These are phyloP conservation scores for Ecdyonurus torrentis DNA, from an alignment of 2,888 invertebrate species.

Conservation along the genomic window DNA sequence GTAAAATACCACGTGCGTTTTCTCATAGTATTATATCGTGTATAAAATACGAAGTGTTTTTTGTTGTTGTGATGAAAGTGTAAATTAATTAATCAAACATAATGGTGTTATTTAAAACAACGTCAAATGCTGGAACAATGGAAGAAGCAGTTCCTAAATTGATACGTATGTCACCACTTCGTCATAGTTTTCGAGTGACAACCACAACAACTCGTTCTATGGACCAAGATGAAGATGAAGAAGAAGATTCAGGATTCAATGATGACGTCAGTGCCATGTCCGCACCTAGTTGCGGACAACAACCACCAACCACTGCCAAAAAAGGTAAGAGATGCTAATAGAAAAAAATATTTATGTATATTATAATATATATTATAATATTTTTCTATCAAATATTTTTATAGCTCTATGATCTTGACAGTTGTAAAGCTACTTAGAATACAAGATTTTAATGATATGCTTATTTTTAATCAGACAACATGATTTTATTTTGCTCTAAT, in stretches of 20 bases:
- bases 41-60: too few relatives aligned
- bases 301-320: constrained; percentile 5
- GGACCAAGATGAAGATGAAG: constrained; percentile 5
- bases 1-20: neutral
- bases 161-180: constrained; percentile 38
- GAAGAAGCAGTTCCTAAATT: constrained; percentile 36
- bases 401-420: too few relatives aligned
- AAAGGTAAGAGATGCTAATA: constrained; percentile 9
- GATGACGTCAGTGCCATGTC: constrained; percentile 11
- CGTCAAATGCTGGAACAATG: neutral
- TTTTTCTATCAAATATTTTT: too few relatives aligned
- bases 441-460: too few relatives aligned
- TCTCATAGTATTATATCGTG: too few relatives aligned
- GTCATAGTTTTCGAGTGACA: constrained; percentile 37
- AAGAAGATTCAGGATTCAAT: constrained; percentile 1
- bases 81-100: neutral
- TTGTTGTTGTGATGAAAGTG: neutral
- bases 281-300: constrained; percentile 6
- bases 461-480: too few relatives aligned
- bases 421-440: too few relatives aligned
- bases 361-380: too few relatives aligned
- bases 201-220: constrained; percentile 20
- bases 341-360: too few relatives aligned
- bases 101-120: neutral
- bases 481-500: too few relatives aligned